Evolutionary conservation across 2,888 invertebrate species (phyloP), one percentile per base, ranked within the genome.

Genomic region (Spisula solida): DNA sequence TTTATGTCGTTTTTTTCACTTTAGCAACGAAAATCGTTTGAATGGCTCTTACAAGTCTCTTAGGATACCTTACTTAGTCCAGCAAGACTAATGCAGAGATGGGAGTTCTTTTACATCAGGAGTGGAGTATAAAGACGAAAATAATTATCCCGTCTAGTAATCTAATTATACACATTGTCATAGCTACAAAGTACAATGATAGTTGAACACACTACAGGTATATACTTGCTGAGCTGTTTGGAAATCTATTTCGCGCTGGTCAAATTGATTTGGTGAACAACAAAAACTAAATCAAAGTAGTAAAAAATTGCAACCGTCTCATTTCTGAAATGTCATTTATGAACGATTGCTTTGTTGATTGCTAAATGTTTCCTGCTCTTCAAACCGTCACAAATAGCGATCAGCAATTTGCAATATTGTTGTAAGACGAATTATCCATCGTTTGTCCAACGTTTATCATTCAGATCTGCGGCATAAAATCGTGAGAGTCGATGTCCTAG

Each of bases 401-500:
- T 75, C 31, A 18, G 34, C 34, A 75, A 75, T 75, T 75, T 75
- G 34, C 18, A 75, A 34, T 75, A 75, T 75, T 31, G 29, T 75
- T 75, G 34, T 75, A 34, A 34, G 75, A 34, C 29, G 75, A 75
- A 75, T 75, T 34, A 75, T 34, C 75, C 75, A 29, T 29, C 70
- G 70, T 70, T 70, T 75, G 31, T 75, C 75, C 34, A 16, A 34
- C 70, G 70, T 70, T 70, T 70, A 70, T 70, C 29, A 6, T 0
- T 25, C 31, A 75, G 5, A 75, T 34, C 29, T 75, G 14, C 5
- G 31, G 18, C 75, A 75, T 75, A 75, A 75, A 75, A 31, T 75
- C 75, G 31, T 18, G 75, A 75, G 31, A 31, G 82, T 66, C 70
- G 60, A 41, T 82, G 82, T 82, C 82, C 66, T 82, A 82, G 82